Evolutionary conservation across 2,113 vertebrate genomes (phyloP).

Genomic region (Thunnus maccoyii): DNA sequence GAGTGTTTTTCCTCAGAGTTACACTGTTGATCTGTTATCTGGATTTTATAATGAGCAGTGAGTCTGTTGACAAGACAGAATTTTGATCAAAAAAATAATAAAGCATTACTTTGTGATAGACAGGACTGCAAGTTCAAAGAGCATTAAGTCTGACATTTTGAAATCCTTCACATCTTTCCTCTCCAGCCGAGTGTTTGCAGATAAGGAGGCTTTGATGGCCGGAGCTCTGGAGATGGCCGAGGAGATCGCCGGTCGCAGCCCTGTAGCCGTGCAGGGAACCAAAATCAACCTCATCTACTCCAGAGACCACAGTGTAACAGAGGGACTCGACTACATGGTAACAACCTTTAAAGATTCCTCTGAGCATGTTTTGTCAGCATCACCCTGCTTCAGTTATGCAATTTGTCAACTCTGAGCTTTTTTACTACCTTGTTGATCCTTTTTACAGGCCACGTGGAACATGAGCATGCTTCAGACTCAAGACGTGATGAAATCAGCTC

Average conservation of each 20-base stretch:
- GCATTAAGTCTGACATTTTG: neutral
- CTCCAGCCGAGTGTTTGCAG: conserved; percentile 88
- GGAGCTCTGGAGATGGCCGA: conserved; percentile 86
- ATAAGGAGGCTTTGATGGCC: conserved; percentile 86
- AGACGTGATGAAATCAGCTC: conserved; percentile 88
- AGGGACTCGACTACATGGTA: conserved; percentile 86
- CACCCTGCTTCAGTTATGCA: neutral
- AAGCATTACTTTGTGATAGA: no score
- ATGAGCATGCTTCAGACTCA: conserved; percentile 94
- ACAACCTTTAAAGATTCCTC: neutral
- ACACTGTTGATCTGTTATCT: no score
- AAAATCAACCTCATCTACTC: conserved; percentile 92
- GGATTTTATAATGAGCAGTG: no score
- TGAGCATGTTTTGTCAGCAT: neutral
- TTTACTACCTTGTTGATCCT: neutral
- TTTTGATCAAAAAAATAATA: no score
- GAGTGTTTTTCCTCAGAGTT: no score
- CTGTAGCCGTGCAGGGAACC: conserved; percentile 90
- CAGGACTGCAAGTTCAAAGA: no score
- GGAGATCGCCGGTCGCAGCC: conserved; percentile 90
- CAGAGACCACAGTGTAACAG: conserved; percentile 87
- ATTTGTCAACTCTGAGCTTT: neutral
- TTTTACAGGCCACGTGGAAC: conserved; percentile 88
- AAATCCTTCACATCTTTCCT: neutral
- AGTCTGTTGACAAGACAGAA: no score